Conservation (phyloP, 1,140 invertebrate genomes). For the Cydia pomonella region DNA sequence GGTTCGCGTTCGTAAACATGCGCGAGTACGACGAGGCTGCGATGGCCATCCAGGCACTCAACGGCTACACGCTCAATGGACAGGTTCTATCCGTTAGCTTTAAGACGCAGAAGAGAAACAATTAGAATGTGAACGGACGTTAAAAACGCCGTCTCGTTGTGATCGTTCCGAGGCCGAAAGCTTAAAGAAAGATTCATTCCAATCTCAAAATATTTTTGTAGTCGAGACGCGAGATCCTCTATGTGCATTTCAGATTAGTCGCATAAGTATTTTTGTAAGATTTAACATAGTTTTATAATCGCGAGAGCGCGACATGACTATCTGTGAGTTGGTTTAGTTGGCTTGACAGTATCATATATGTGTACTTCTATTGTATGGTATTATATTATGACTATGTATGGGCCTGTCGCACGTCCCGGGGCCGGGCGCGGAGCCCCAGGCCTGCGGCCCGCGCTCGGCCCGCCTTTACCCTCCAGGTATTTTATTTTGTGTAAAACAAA, state of each 20-base stretch:
- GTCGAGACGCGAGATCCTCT: constrained; percentile 75
- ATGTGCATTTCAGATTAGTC: constrained; percentile 79
- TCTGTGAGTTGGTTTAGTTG: constrained; percentile 71
- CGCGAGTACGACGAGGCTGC: constrained; percentile 99
- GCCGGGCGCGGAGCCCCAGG: constrained; percentile 51
- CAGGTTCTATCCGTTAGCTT: constrained; percentile 99
- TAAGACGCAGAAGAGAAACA: constrained; percentile 92
- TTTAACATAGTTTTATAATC: constrained; percentile 78
- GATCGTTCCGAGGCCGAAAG: constrained; percentile 71
- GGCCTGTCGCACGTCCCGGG: constrained; percentile 64
- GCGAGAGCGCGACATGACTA: constrained; percentile 77
- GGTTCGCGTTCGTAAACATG: constrained; percentile 99
- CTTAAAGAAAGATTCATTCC: constrained; percentile 76
- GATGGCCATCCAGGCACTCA: constrained; percentile 97
- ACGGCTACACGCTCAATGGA: constrained; percentile 98
- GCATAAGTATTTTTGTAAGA: constrained; percentile 81
- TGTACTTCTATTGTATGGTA: constrained; percentile 74
- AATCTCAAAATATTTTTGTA: constrained; percentile 81
- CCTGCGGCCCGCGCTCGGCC: constrained; percentile 49
- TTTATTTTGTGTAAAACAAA: constrained; percentile 81
- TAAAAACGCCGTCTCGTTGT: constrained; percentile 64
- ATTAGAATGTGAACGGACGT: constrained; percentile 66
- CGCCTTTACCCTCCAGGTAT: constrained; percentile 70
- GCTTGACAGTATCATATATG: constrained; percentile 79
- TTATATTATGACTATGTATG: constrained; percentile 77